These are phyloP conservation scores for Radopholus similis DNA, from an alignment of 1,140 invertebrate genomes.

Conservation along the genomic window DNA sequence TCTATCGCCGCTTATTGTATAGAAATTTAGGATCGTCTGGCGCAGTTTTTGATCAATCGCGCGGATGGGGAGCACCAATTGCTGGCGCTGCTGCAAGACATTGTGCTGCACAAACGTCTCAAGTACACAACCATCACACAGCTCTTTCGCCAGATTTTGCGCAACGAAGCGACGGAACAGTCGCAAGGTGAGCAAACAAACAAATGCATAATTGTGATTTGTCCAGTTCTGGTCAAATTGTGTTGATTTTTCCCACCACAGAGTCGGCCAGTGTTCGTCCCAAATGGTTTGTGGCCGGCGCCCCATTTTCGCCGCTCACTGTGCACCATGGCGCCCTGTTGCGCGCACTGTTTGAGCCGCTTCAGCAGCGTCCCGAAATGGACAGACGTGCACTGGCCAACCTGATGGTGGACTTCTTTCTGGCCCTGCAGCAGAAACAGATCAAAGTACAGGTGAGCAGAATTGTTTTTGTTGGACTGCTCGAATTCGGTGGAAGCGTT, in stretches of 20 bases:
- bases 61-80: background rate
- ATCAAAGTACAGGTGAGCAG: slow-evolving; percentile 1
- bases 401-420: slow-evolving; percentile 16
- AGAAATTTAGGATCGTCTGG: background rate
- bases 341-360: slow-evolving; percentile 8
- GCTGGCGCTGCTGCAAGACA: background rate
- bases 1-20: background rate
- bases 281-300: background rate
- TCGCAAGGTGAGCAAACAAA: background rate
- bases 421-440: background rate
- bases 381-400: slow-evolving; percentile 6
- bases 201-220: too few relatives aligned
- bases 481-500: too few relatives aligned
- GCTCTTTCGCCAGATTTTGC: slow-evolving; percentile 5
- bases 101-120: slow-evolving; percentile 2
- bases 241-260: background rate
- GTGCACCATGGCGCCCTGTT: slow-evolving; percentile 4
- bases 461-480: too few relatives aligned
- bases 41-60: slow-evolving; percentile 11
- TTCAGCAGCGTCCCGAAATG: background rate
- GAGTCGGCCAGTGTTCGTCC: background rate
- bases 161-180: background rate
- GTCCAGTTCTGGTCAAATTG: background rate
- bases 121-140: background rate
- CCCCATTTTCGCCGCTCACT: background rate